These are phyloP conservation scores for Aleiodes leptofemur DNA, from an alignment of 2,888 invertebrate species.

Conservation along the genomic window DNA sequence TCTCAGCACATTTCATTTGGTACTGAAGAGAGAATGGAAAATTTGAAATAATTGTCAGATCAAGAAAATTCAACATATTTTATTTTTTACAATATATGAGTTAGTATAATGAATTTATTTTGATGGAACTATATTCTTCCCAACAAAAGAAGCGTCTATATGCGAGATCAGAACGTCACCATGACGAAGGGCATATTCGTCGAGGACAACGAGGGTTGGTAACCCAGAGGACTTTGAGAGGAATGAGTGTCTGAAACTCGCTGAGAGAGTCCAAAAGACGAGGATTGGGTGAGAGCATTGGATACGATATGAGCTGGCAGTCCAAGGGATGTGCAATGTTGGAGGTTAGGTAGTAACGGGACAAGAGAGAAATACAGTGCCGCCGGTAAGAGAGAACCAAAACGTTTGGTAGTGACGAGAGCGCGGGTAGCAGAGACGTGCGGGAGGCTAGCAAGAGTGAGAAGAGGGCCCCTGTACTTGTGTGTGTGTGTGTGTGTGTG, in stretches of 20 bases:
- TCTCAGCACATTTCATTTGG: no score
- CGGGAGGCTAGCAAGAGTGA: conserved; percentile 52
- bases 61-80: no score
- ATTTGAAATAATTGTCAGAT: no score
- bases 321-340: conserved; percentile 45
- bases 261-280: conserved; percentile 41
- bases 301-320: conserved; percentile 26
- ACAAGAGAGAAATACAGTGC: conserved; percentile 46
- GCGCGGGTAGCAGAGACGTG: conserved; percentile 50
- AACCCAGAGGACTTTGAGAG: conserved; percentile 17
- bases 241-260: conserved; percentile 38
- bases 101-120: no score
- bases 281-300: conserved; percentile 40
- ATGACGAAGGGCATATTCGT: conserved; percentile 51
- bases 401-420: conserved; percentile 47
- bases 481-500: no score
- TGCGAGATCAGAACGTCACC: conserved; percentile 45
- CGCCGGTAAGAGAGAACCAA: conserved; percentile 57
- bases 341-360: conserved; percentile 58
- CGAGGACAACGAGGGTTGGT: conserved; percentile 47
- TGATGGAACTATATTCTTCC: no score
- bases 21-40: no score
- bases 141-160: background rate
- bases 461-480: conserved; percentile 40
- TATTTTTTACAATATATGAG: no score